Conservation (phyloP, 1,140 invertebrate genomes). For the Campodea augens region DNA sequence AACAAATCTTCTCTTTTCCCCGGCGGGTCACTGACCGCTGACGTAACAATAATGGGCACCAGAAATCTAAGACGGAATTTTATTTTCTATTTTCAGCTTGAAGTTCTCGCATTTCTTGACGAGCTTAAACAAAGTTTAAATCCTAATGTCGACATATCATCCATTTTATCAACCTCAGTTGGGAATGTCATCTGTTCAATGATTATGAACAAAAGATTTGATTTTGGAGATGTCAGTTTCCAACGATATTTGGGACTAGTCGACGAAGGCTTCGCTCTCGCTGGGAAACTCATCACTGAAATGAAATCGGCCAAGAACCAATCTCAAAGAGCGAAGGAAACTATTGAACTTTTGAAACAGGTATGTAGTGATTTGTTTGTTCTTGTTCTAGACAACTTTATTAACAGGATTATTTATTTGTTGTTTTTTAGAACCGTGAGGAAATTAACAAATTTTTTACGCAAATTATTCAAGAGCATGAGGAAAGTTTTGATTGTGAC, state of each 20-base stretch:
- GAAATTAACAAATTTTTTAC: constrained; percentile 72
- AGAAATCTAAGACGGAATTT: neutral
- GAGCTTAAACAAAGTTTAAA: no score
- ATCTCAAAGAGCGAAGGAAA: no score
- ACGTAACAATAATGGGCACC: no score
- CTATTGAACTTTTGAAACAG: no score
- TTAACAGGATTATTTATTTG: constrained; percentile 3
- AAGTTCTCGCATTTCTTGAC: neutral
- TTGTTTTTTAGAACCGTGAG: constrained; percentile 38
- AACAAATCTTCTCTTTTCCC: no score
- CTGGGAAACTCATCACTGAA: no score
- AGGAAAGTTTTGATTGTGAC: constrained; percentile 45
- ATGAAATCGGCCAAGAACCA: no score
- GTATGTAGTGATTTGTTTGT: no score
- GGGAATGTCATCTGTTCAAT: constrained; percentile 83
- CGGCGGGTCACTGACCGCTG: no score
- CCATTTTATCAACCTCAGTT: constrained; percentile 52
- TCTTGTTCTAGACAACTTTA: no score
- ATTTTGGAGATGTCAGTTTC: constrained; percentile 51
- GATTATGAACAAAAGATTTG: constrained; percentile 71
- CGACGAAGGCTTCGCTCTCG: constrained; percentile 72
- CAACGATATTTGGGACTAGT: constrained; percentile 57
- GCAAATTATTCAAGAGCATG: constrained; percentile 59
- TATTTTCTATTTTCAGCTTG: neutral
- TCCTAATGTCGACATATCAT: constrained; percentile 49